Evolutionary conservation across 2,797 vertebrate species (phyloP), one percentile per base, ranked within the genome.

Genomic region (Agapornis canus): DNA sequence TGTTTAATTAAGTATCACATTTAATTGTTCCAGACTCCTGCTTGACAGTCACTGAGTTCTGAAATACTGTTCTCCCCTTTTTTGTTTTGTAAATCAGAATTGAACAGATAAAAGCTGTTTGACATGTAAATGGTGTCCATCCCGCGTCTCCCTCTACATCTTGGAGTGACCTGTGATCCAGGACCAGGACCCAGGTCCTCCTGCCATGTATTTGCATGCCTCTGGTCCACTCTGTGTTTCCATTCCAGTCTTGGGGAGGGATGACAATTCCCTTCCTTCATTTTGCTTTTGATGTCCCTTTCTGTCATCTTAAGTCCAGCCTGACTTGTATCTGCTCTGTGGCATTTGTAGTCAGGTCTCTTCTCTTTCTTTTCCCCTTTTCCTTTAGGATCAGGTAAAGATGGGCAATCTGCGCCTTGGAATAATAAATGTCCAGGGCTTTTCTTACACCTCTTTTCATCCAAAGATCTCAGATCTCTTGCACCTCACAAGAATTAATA

Each of bases 1-100:
- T 96, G 81, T 95, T 97, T 98, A 97, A 98, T 98, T 97, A 97
- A 96, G 63, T 92, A 96, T 94, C 86, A 82, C 15, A 80, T 96
- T 86, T 96, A 97, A 94, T 97, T 97, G 85, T 96, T 96, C 89
- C 71, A 93, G 82, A 86, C 82, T 96, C 77, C 73, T 89, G 40
- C 66, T 70, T 94, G 76, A 77, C 65, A 64, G 19, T 37, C 57
- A 2, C 29, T 29, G 20, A 60, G 40, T 91, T 90, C 54, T 68
- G 86, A 79, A 83, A 91, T 84, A 37, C 68, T 52, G 20, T 14
- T 57, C 35, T 57, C 31, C 37, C 17, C 14, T 9, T 2, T 14
- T 43, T 14, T 47, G 64, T 47, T 81, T 56, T 48, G 19, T 70
- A 52, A 82, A 48, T 37, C 23, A 12, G 32, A 89, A 77, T 76